phyloP scores from a whole-genome alignment of 1,140 invertebrate species.

The Lepidotrigona ventralis region DNA sequence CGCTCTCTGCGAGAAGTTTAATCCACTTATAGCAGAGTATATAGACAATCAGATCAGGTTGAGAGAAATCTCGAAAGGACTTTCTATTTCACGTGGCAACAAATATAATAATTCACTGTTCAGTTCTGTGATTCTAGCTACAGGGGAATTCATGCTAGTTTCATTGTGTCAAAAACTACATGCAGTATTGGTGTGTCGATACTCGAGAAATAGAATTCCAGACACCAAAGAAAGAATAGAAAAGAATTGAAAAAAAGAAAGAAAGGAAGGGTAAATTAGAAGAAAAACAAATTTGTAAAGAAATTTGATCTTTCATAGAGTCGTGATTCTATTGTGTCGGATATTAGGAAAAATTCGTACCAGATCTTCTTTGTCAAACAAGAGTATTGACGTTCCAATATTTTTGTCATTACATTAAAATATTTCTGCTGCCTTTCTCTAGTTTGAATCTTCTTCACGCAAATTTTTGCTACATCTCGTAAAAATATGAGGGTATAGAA shows the following conservation, averaged over 20 bases:
- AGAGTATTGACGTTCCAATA: too few species aligned
- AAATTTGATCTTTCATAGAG: too few species aligned
- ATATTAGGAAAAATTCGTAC: too few species aligned
- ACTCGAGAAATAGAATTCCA: not conserved
- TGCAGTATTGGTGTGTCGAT: not conserved
- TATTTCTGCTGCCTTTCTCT: too few species aligned
- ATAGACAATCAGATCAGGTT: not conserved
- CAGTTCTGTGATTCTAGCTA: conserved; percentile 24
- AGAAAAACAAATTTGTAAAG: too few species aligned
- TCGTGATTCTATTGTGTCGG: too few species aligned
- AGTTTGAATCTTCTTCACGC: too few species aligned
- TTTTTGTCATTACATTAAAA: too few species aligned
- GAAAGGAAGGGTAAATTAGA: too few species aligned
- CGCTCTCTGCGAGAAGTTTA: not conserved
- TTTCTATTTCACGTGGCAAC: conserved; percentile 9
- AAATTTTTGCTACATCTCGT: too few species aligned
- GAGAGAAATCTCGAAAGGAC: not conserved
- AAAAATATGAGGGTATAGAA: too few species aligned
- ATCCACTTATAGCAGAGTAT: not conserved
- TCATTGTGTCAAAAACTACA: conserved; percentile 21
- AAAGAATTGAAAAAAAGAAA: not conserved
- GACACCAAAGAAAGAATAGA: not conserved
- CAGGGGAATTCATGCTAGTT: conserved; percentile 33
- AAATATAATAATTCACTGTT: conserved; percentile 2
- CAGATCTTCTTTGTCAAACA: too few species aligned